Base-by-base conservation (phyloP, 2,113 vertebrate genomes). In the Rhegmatorhina hoffmannsi region DNA sequence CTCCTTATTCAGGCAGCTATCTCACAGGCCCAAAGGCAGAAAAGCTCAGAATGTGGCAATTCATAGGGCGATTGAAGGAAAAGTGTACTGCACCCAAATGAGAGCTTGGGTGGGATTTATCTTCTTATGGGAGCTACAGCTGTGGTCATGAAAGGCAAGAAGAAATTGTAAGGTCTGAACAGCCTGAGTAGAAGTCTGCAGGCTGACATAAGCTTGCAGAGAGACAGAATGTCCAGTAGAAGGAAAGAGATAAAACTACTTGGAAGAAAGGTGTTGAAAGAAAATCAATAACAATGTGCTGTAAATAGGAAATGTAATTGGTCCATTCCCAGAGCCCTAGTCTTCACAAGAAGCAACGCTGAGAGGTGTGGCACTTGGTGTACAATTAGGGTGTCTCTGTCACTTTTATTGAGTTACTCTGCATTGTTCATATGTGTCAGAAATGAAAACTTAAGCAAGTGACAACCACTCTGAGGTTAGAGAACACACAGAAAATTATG, bases 251-350 rank as follows among this genome's bases (percentile, higher is more conserved):
- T 78, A 79, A 84, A 92, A 26, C 9, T 34, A 49, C 20, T 23
- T 59, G 40, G 28, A 85, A 67, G 62, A 78, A 78, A 90, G 43
- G 46, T 29, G 34, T 79, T 80, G 56, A 70, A 70, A 82, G 67
- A 55, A 87, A 95, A 86, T 92, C 80, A 73, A 47, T 83, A 81
- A 7, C 56, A 84, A 52, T 69, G 43, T 77, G 25, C 36, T 89
- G 40, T 81, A 74, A 89, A 81, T 19, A 60, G n/a, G 31, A 80
- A 80, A 70, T 62, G 23, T 56, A 66, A 49, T 47, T 64, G 58
- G 77, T 87, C 21, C 7, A 4, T 93, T 64, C 28, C 25, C 20
- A 73, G 26, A 28, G 59, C 13, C 29, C 20, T 47, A 52, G 16
- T 59, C 31, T n/a, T 90, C 13, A 9, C 31, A 49, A 49, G 44